These are phyloP conservation scores for Origma solitaria DNA, from an alignment of 2,113 vertebrate genomes.

Conservation along the genomic window DNA sequence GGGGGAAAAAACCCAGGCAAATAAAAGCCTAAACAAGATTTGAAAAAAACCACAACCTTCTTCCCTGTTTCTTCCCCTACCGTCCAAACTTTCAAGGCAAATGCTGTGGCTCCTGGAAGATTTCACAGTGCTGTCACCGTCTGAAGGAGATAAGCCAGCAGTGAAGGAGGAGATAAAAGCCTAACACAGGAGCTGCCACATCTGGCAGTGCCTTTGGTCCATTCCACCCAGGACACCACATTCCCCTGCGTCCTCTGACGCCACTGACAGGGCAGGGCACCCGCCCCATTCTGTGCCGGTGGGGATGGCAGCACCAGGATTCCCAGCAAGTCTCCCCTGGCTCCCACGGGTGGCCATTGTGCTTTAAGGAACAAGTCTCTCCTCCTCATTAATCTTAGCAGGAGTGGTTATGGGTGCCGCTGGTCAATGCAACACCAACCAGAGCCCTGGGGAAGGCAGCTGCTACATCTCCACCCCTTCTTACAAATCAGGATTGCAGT, in stretches of 20 bases:
- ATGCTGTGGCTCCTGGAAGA: background rate
- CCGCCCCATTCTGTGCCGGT: background rate
- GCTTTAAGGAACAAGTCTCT: background rate
- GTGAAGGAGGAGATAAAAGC: background rate
- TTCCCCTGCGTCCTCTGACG: accelerated
- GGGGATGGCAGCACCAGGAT: background rate
- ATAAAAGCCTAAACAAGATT: background rate
- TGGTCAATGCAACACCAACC: background rate
- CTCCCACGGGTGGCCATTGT: background rate
- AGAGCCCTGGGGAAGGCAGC: background rate
- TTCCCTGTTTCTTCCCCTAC: background rate
- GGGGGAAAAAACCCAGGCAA: background rate
- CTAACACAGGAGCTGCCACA: background rate
- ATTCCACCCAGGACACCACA: background rate
- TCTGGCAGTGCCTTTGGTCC: background rate
- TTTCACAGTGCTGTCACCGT: background rate
- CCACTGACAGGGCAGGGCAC: background rate
- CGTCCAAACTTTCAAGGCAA: slow-evolving; percentile 7
- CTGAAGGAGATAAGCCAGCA: background rate
- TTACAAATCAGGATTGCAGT: background rate
- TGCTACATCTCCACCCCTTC: background rate
- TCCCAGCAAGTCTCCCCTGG: background rate
- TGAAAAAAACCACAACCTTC: background rate
- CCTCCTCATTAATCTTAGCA: background rate
- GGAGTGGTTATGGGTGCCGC: background rate